phyloP scores from a whole-genome alignment of 2,888 invertebrate genomes.

The Drosophila neonasuta region DNA sequence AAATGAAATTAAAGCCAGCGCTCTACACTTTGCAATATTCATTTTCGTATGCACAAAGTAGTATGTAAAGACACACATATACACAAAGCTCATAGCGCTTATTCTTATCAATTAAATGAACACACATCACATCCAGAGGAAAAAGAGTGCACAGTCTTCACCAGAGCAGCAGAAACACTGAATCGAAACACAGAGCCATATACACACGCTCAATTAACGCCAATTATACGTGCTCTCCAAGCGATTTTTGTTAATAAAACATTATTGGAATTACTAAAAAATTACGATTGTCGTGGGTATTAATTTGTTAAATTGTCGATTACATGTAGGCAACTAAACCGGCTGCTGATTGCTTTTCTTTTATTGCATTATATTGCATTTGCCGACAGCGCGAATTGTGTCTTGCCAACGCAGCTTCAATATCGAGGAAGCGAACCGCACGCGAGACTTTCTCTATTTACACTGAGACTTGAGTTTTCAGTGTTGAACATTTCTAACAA shows the following conservation, averaged over 20 bases:
- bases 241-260: constrained; percentile 67
- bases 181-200: constrained; percentile 30
- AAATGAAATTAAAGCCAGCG: constrained; percentile 3
- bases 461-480: constrained; percentile 65
- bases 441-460: constrained; percentile 68
- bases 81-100: constrained; percentile 20
- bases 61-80: constrained; percentile 5
- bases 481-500: constrained; percentile 46
- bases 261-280: constrained; percentile 52
- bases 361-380: constrained; percentile 33
- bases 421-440: constrained; percentile 50
- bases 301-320: constrained; percentile 34
- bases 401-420: constrained; percentile 20
- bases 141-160: constrained; percentile 27
- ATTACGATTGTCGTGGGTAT: constrained; percentile 43
- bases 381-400: constrained; percentile 21
- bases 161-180: constrained; percentile 31
- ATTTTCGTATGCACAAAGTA: constrained; percentile 2
- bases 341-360: constrained; percentile 24
- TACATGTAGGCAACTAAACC: constrained; percentile 32
- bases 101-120: constrained; percentile 72
- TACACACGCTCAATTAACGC: constrained; percentile 68
- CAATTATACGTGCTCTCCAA: constrained; percentile 70
- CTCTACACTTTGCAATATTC: constrained; percentile 15
- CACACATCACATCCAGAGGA: constrained; percentile 27